Base-by-base conservation (phyloP, 2,888 invertebrate species). In the Ornithoptera priamus region DNA sequence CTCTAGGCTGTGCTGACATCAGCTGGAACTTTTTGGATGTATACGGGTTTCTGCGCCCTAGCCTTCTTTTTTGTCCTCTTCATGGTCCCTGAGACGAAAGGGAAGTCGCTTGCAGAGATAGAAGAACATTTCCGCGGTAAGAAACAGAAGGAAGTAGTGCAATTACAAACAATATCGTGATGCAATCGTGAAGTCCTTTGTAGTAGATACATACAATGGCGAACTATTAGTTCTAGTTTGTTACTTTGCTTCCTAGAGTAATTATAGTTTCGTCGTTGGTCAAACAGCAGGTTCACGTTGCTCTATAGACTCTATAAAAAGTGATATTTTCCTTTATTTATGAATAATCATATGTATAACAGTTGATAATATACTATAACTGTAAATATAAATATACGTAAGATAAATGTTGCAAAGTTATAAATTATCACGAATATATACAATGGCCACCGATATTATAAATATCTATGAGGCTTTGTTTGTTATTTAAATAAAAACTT, bases 41-140 rank as follows among this genome's bases (percentile, higher is more conserved):
- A 94, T 79, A 82, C 93, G 0, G 81, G 86, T 63, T 92, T 93
- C 78, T 93, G 93, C 73, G 88, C 86, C 0, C 1, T 88, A 8
- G 93, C 93, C 0, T 93, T 93, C 77, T 79, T 93, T 75, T 94
- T 94, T 79, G 94, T 94, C 0, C 76, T 92, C 5, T 86, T 92
- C 72, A 81, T 86, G 70, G 93, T 95, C 0, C 95, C 95, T 0
- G 95, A 95, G 84, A 95, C 95, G 0, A 95, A 95, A 79, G 95
- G 95, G n/a, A 95, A 94, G 79, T 94, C 94, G 0, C 87, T 95
- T 17, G 94, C 94, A 30, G 95, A 95, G 77, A 95, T 95, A 74
- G 94, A 94, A 75, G 85, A 90, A 66, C 82, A 89, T 72, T 93
- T 93, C 80, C 82, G 88, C 1, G 88, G 88, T n/a, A 67, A 82